Conservation (phyloP, 2,797 vertebrate species). For the Novumbra hubbsi region DNA sequence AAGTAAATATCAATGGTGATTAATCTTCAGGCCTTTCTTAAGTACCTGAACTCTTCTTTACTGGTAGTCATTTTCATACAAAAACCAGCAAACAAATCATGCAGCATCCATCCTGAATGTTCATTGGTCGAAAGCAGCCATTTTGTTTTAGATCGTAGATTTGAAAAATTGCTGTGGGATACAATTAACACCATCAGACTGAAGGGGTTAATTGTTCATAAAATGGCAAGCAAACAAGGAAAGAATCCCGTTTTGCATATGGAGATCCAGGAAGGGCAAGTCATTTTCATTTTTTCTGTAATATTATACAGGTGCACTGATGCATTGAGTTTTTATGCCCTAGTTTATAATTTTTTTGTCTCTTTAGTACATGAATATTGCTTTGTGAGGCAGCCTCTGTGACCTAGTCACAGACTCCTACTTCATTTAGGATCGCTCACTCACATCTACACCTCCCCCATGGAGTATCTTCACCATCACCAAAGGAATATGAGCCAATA, state of each 20-base stretch:
- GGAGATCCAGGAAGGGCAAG: background rate
- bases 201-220: background rate
- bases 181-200: too few relatives aligned
- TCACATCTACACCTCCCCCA: background rate
- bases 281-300: background rate
- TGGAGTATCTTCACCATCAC: background rate
- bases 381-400: background rate
- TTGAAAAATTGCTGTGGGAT: too few relatives aligned
- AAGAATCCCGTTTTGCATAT: background rate
- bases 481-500: background rate
- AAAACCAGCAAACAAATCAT: too few relatives aligned
- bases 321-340: background rate
- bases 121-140: constrained; percentile 4
- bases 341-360: background rate
- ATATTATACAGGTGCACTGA: background rate
- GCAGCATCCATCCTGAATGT: constrained; percentile 25
- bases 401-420: background rate
- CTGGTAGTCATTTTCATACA: background rate
- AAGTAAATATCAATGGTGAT: background rate
- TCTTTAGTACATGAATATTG: constrained; percentile 7
- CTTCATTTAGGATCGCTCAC: background rate
- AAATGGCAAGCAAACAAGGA: background rate
- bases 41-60: background rate
- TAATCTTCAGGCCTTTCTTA: background rate
- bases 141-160: background rate